These are phyloP conservation scores for Acleris emargana DNA, from an alignment of 2,888 invertebrate species.

Conservation along the genomic window DNA sequence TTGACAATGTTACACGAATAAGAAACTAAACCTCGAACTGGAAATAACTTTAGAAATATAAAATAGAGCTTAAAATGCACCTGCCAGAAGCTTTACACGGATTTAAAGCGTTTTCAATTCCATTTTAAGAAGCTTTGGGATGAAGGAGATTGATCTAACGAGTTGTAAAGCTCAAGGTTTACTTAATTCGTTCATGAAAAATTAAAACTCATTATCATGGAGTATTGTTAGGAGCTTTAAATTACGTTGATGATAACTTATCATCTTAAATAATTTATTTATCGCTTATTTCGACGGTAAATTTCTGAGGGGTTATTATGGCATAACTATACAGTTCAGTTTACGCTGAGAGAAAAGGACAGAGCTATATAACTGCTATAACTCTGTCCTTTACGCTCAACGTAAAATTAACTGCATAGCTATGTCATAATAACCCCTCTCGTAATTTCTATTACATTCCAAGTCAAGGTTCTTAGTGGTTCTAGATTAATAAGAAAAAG, in stretches of 20 bases:
- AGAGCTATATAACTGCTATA: no score
- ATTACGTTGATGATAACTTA: neutral
- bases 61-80: neutral
- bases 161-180: constrained; percentile 4
- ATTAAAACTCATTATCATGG: constrained; percentile 12
- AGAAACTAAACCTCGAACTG: constrained; percentile 11
- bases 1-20: constrained; percentile 7
- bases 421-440: no score
- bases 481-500: no score
- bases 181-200: constrained; percentile 27
- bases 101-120: constrained; percentile 14
- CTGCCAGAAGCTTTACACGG: constrained; percentile 1
- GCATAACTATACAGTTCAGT: no score
- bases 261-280: neutral
- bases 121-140: constrained; percentile 11
- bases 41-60: neutral
- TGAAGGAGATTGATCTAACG: neutral
- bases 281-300: neutral
- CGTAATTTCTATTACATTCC: neutral
- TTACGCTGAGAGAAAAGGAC: no score
- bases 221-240: constrained; percentile 8
- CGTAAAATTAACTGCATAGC: no score
- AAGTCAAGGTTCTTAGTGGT: no score
- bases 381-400: no score
- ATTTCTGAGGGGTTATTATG: no score